Evolutionary conservation across 2,113 vertebrate genomes (phyloP).

Genomic region (Campylorhamphus procurvoides): DNA sequence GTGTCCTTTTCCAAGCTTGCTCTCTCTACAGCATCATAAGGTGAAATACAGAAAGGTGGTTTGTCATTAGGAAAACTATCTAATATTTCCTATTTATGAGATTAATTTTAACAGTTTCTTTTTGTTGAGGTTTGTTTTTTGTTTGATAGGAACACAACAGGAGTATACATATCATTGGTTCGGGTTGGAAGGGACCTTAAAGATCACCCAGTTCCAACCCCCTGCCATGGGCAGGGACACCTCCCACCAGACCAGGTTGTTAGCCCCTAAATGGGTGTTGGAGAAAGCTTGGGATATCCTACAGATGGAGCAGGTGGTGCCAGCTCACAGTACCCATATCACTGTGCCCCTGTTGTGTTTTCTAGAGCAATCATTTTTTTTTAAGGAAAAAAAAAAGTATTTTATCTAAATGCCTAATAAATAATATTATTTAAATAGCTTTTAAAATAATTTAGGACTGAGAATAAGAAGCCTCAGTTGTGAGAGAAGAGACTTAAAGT

Average conservation of each 20-base stretch:
- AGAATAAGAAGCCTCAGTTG: conserved; percentile 25
- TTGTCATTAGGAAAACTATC: conserved; percentile 36
- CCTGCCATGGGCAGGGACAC: not conserved
- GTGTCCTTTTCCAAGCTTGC: conserved; percentile 10
- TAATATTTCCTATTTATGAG: conserved; percentile 71
- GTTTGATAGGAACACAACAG: not conserved
- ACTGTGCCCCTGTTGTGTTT: conserved; percentile 45
- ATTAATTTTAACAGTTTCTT: conserved; percentile 62
- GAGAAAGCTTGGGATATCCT: not conserved
- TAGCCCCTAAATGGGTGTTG: not conserved
- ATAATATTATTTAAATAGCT: conserved; percentile 66
- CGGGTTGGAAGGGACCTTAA: not conserved
- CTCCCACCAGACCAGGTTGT: not conserved
- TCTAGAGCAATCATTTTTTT: conserved; percentile 39
- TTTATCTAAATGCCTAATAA: conserved; percentile 69
- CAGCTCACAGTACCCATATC: not conserved
- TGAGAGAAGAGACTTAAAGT: conserved; percentile 52
- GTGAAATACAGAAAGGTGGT: conserved; percentile 26
- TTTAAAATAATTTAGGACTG: conserved; percentile 52
- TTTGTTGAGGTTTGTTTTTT: conserved; percentile 33
- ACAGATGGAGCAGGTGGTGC: not conserved
- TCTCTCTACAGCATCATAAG: conserved; percentile 65
- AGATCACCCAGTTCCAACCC: not conserved
- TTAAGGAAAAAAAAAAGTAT: not conserved
- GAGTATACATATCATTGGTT: not conserved